phyloP scores from a whole-genome alignment of 2,113 vertebrate species.

The Capricornis sumatraensis region DNA sequence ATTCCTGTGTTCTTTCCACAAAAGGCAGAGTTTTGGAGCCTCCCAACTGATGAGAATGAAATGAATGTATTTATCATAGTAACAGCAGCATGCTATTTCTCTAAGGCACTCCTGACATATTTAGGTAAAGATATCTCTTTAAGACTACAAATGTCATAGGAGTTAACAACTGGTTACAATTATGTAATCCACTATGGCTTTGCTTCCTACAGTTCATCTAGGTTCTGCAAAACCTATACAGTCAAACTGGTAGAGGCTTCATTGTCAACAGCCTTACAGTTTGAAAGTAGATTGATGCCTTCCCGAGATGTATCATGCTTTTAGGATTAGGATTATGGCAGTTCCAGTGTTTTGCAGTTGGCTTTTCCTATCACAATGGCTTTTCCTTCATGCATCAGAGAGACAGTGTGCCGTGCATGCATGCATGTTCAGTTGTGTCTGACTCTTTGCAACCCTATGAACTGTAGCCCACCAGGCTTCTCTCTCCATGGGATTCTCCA shows the following conservation, averaged over 20 bases:
- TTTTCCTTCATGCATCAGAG: background rate
- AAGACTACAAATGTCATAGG: background rate
- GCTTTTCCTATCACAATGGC: background rate
- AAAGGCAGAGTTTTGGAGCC: background rate
- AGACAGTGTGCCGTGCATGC: rapidly evolving
- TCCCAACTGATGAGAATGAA: background rate
- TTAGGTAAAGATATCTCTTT: background rate
- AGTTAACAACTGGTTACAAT: background rate
- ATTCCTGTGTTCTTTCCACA: background rate
- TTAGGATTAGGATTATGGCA: background rate
- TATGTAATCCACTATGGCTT: background rate
- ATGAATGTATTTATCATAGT: background rate
- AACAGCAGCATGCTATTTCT: background rate
- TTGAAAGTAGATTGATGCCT: background rate
- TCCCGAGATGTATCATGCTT: background rate
- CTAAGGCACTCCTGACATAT: background rate
- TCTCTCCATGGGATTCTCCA: background rate
- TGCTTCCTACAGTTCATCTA: background rate
- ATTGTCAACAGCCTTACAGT: background rate
- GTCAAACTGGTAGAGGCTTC: background rate
- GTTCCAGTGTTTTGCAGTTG: background rate
- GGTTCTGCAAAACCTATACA: background rate
- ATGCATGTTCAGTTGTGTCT: background rate
- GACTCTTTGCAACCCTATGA: background rate
- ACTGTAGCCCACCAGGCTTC: background rate